These are phyloP conservation scores for Stictonetta naevosa DNA, from an alignment of 2,113 vertebrate species.

Conservation along the genomic window DNA sequence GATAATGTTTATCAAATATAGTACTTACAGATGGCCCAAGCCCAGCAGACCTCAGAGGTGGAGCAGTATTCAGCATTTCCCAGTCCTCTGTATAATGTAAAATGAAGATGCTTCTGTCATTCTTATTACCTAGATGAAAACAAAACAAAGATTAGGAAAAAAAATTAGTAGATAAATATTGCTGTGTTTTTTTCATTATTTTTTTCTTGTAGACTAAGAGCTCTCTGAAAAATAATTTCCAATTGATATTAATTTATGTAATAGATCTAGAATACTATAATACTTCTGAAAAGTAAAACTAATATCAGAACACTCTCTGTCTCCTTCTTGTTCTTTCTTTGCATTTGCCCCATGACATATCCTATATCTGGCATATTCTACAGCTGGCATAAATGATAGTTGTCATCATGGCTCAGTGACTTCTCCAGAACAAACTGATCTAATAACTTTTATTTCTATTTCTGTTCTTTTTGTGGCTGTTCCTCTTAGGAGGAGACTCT, in stretches of 20 bases:
- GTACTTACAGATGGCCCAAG: neutral
- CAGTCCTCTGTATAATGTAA: neutral
- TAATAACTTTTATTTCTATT: constrained; percentile 27
- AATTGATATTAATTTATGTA: neutral
- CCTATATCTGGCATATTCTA: neutral
- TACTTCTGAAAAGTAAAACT: neutral
- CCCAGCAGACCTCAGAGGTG: neutral
- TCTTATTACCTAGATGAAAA: neutral
- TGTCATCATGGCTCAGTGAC: neutral
- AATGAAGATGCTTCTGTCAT: neutral
- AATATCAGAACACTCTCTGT: neutral
- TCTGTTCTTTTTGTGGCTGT: constrained; percentile 15
- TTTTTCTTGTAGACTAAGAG: neutral
- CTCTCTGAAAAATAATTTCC: neutral
- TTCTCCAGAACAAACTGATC: neutral
- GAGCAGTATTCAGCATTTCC: neutral
- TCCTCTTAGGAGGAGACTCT: neutral
- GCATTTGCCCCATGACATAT: neutral
- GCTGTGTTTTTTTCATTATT: neutral
- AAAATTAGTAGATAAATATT: neutral
- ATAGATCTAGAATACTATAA: neutral
- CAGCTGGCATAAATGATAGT: neutral
- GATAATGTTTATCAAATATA: neutral
- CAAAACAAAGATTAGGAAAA: neutral
- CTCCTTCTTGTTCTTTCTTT: neutral